Evolutionary conservation across 37 sponge, comb jelly and placozoan genomes (phyloP).

Genomic region (Spongia lamella): DNA sequence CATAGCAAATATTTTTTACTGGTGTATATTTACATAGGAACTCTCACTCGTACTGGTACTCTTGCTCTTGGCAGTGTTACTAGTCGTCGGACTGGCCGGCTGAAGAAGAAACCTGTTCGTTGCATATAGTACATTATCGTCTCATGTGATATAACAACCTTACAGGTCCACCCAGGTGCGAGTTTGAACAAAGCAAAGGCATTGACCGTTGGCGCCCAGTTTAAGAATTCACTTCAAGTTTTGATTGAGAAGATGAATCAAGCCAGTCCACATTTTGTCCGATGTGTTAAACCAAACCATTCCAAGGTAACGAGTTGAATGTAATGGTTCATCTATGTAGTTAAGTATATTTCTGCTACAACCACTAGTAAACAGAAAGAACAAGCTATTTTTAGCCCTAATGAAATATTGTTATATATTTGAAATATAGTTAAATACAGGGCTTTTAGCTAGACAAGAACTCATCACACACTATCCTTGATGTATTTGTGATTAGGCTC

Average conservation of each 20-base stretch:
- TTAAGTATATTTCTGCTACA: background rate
- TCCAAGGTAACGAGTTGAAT: slow-evolving; percentile 43
- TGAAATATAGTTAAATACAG: too few species aligned
- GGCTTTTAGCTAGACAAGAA: too few species aligned
- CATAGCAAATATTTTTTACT: too few species aligned
- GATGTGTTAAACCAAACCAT: slow-evolving; percentile 82
- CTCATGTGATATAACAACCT: background rate
- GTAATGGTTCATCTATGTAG: background rate
- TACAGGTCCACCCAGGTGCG: slow-evolving; percentile 1
- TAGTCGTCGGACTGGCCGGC: slow-evolving; percentile 37
- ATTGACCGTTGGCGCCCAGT: slow-evolving; percentile 74
- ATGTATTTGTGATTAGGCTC: slow-evolving; percentile 19
- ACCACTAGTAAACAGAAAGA: too few species aligned
- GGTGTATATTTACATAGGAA: slow-evolving; percentile 24
- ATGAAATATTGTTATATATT: too few species aligned
- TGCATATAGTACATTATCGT: background rate
- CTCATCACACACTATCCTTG: too few species aligned
- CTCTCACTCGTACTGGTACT: slow-evolving; percentile 74
- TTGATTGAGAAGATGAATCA: slow-evolving; percentile 82
- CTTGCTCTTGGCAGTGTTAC: slow-evolving; percentile 60
- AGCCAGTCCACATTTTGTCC: slow-evolving; percentile 74
- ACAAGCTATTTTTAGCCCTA: too few species aligned
- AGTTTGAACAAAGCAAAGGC: slow-evolving; percentile 11
- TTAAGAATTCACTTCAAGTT: slow-evolving; percentile 78
- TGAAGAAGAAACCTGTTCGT: slow-evolving; percentile 23